A percentile compares a stretch with the other conserved stretches of the same genome.
phyloP scores from a whole-genome alignment of 2,888 invertebrate species.

The Drosophila kambysellisi region DNA sequence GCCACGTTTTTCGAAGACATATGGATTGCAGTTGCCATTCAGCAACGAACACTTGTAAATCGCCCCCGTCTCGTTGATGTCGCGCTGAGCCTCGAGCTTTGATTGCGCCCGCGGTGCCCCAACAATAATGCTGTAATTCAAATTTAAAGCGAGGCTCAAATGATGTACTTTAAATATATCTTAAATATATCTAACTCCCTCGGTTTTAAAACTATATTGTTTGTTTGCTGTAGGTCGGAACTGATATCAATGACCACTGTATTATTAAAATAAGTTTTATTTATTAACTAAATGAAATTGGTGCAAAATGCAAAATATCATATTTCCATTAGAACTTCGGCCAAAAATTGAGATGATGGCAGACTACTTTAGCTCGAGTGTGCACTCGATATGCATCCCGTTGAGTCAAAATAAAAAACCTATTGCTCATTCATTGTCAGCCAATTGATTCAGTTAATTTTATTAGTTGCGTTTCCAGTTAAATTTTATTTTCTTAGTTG shows the following conservation, averaged over 20 bases:
- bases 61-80: conserved; percentile 86
- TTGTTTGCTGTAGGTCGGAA: background rate
- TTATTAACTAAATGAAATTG: background rate
- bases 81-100: conserved; percentile 81
- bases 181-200: background rate
- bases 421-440: conserved; percentile 36
- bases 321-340: background rate
- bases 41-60: conserved; percentile 85
- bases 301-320: background rate
- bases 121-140: conserved; percentile 85
- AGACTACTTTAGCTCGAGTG: background rate
- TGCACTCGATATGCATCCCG: conserved; percentile 7
- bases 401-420: background rate
- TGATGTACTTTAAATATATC: background rate
- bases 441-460: conserved; percentile 12
- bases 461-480: conserved; percentile 39
- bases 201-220: background rate
- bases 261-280: background rate
- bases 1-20: conserved; percentile 84
- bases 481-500: conserved; percentile 7
- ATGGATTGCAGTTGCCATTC: conserved; percentile 81
- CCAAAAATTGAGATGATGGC: background rate
- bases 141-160: background rate
- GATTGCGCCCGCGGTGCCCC: conserved; percentile 87
- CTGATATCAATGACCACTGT: background rate